Base-by-base conservation (phyloP, 2,113 vertebrate species). In the Eulemur macaco region DNA sequence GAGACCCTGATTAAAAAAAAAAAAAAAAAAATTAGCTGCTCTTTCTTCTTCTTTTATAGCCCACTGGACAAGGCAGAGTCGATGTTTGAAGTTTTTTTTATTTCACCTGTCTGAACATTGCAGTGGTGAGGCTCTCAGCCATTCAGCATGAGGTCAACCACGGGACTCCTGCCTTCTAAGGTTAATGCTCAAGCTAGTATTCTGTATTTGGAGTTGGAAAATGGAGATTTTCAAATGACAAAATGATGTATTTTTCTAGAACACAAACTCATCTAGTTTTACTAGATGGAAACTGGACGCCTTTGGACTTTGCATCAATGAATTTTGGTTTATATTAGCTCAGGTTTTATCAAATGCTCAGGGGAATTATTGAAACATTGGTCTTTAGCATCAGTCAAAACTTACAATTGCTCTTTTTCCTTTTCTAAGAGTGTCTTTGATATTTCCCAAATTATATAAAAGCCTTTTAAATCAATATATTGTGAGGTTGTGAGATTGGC, bases 371-470 rank as follows among this genome's bases (percentile, higher is more conserved):
- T 91, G 47, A 74, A 88, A 60, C 12, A 63, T 14, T 74, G 68
- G 3, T 27, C 45, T 91, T 93, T 94, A 68, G 54, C 54, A 95
- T 78, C 42, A 86, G 45, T 78, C 58, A 52, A 64, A 96, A 86
- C 45, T 76, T 87, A 29, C 6, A 64, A 89, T 52, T 85, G 31
- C 8, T 37, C 74, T 69, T 52, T n/a, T 1, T 68, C 5, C 6
- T 66, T 89, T 93, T 63, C 73, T 95, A 69, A 96, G 45, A 85
- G 85, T 81, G 37, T 90, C 12, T 58, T 76, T 66, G 34, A 37
- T 5, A 86, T 77, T 91, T 64, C 54, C 29, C 63, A 95, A 86
- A 58, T 93, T 85, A 18, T 18, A 85, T 23, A 58, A 56, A 63
- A 69, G n/a, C 15, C 34, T 73, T 92, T 83, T 64, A 95, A 90